Evolutionary conservation across 1,140 invertebrate species (phyloP), one percentile per base, ranked within the genome.

Genomic region (Ceratosolen solmsi): DNA sequence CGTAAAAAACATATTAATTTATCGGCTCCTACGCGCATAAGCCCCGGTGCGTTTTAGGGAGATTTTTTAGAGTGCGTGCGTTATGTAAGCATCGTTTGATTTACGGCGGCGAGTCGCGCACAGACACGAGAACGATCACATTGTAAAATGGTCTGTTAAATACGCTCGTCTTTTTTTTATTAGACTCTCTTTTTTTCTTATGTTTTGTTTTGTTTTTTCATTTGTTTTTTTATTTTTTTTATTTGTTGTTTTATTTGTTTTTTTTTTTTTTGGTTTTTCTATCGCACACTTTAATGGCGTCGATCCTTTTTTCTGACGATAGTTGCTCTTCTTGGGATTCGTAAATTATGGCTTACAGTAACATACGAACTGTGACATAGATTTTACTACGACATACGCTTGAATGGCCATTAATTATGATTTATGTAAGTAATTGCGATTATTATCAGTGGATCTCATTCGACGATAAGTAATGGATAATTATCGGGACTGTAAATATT

Each of bases 1-100:
- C 79, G 33, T 70, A 81, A 81, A 75, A 75, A 75, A 27, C 22
- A n/a, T n/a, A 68, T 81, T 49, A 75, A 81, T 81, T 81, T 81
- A 81, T 70, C n/a, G 70, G 20, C 49, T 71, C 33, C 5, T 27
- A 58, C 46, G 36, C n/a, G 17, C 54, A 11, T 49, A 49, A 49
- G 70, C 41, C n/a, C 4, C n/a, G 22, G 15, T 7, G 78, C 36
- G 54, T 72, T 80, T 80, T 73, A 33, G 70, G 38, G 2, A 49
- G 36, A 80, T 73, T 80, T 73, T 80, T 80, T 36, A 41, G 20
- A 17, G 77, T 30, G 25, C n/a, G 11, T 22, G 30, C 11, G 71
- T 56, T 74, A 51, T 36, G 27, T 49, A 74, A 33, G 41, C 22
- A 38, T 51, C 54, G 17, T 30, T 49, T 77, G 73, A 81, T 75